These are phyloP conservation scores for Dasyornis broadbenti DNA, from an alignment of 2,113 vertebrate genomes.

Conservation along the genomic window DNA sequence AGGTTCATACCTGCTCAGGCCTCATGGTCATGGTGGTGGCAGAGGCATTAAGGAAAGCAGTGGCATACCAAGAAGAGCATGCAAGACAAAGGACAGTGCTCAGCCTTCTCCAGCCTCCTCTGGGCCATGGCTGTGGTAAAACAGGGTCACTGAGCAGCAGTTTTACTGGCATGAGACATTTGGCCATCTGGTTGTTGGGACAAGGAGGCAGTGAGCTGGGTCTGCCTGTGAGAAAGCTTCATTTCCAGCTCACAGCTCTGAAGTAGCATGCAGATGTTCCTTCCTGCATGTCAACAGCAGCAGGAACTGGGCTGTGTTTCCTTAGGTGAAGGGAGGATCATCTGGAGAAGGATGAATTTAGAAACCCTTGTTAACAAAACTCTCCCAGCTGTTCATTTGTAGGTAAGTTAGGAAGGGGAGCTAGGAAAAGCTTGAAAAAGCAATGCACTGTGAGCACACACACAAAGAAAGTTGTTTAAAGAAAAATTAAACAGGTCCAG, in stretches of 20 bases:
- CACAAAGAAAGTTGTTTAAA: neutral
- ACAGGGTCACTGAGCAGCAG: rapidly evolving
- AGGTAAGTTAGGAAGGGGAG: neutral
- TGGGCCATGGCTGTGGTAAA: neutral
- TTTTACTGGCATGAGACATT: neutral
- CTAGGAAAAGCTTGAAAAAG: neutral
- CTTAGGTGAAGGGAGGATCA: neutral
- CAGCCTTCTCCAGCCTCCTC: neutral
- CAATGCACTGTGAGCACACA: neutral
- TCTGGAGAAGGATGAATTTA: neutral
- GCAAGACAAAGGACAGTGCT: neutral
- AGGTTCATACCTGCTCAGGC: neutral
- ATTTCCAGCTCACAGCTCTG: neutral
- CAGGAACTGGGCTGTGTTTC: neutral
- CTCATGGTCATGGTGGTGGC: neutral
- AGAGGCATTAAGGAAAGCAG: neutral
- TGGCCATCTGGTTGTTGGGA: neutral
- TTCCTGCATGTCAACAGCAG: neutral
- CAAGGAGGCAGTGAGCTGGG: rapidly evolving
- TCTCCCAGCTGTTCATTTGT: neutral
- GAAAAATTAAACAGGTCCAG: neutral
- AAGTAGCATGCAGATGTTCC: neutral
- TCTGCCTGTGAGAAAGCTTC: neutral
- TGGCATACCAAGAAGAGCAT: neutral
- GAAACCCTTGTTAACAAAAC: neutral